Conservation (phyloP, 2,888 invertebrate genomes). For the Lepidocyrtoides sp. region DNA sequence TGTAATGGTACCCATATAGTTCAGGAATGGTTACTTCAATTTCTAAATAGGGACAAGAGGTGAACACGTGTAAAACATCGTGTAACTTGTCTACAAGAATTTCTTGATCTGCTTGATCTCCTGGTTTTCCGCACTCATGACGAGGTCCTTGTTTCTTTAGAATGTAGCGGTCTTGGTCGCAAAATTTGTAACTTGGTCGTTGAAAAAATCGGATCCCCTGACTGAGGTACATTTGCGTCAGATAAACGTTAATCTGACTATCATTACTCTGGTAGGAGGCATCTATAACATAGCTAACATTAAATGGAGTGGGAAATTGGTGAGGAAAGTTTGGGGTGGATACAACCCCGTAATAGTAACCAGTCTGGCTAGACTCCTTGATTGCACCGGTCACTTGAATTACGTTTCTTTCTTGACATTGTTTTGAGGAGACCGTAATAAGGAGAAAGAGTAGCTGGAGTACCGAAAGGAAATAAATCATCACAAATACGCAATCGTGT, state of each 20-base stretch:
- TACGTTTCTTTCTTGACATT: constrained; percentile 64
- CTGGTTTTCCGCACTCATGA: constrained; percentile 78
- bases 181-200: constrained; percentile 35
- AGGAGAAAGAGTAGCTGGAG: constrained; percentile 67
- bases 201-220: constrained; percentile 67
- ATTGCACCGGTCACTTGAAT: constrained; percentile 57
- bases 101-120: neutral
- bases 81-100: constrained; percentile 22
- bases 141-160: constrained; percentile 90
- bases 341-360: constrained; percentile 90
- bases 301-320: constrained; percentile 93
- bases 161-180: constrained; percentile 62
- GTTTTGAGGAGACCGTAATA: constrained; percentile 61
- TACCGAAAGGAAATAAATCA: constrained; percentile 70
- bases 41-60: constrained; percentile 91
- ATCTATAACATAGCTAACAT: constrained; percentile 95
- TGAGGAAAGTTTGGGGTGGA: constrained; percentile 95
- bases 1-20: constrained; percentile 89
- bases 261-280: constrained; percentile 89
- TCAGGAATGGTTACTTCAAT: constrained; percentile 91
- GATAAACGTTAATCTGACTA: constrained; percentile 93
- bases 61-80: constrained; percentile 84
- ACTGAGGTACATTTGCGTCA: constrained; percentile 95
- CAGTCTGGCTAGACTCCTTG: constrained; percentile 56
- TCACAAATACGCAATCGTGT: constrained; percentile 58